phyloP scores from a whole-genome alignment of 23 tunicate species.

The Ascidia mentula region DNA sequence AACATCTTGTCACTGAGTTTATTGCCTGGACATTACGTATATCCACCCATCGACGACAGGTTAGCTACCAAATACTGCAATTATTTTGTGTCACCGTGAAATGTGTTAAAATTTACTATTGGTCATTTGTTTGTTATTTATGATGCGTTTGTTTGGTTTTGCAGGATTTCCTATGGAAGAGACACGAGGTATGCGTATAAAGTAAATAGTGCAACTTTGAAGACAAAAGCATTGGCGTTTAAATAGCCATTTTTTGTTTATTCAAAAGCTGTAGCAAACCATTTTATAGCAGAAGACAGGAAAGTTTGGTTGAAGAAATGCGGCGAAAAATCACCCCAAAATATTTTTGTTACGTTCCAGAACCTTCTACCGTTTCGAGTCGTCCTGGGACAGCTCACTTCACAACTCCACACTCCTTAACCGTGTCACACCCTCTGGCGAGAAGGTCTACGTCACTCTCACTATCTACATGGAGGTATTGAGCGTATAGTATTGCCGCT shows the following conservation, averaged over 20 bases:
- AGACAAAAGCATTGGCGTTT: neutral
- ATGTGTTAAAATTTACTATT: too few species aligned
- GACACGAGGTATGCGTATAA: slow-evolving; percentile 48
- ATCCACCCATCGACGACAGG: slow-evolving; percentile 74
- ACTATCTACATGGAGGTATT: slow-evolving; percentile 71
- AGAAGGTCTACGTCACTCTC: slow-evolving; percentile 66
- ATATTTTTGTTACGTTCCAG: slow-evolving; percentile 7
- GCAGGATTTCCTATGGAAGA: slow-evolving; percentile 72
- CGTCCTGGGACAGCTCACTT: slow-evolving; percentile 91
- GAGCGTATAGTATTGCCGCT: too few species aligned
- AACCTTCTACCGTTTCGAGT: slow-evolving; percentile 80
- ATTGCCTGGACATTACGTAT: slow-evolving; percentile 75
- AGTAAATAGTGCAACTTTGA: neutral
- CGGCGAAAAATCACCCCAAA: too few species aligned
- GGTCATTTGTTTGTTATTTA: too few species aligned
- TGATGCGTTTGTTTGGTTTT: neutral
- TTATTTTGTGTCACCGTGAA: too few species aligned
- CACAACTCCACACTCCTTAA: slow-evolving; percentile 71
- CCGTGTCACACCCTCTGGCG: slow-evolving; percentile 71
- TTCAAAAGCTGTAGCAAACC: neutral
- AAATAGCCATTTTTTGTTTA: neutral
- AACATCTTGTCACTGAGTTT: slow-evolving; percentile 60
- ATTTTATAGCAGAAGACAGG: neutral
- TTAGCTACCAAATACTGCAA: too few species aligned
- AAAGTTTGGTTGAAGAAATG: too few species aligned